Evolutionary conservation across 2,113 vertebrate genomes (phyloP).

Genomic region (Pterophyllum scalare): DNA sequence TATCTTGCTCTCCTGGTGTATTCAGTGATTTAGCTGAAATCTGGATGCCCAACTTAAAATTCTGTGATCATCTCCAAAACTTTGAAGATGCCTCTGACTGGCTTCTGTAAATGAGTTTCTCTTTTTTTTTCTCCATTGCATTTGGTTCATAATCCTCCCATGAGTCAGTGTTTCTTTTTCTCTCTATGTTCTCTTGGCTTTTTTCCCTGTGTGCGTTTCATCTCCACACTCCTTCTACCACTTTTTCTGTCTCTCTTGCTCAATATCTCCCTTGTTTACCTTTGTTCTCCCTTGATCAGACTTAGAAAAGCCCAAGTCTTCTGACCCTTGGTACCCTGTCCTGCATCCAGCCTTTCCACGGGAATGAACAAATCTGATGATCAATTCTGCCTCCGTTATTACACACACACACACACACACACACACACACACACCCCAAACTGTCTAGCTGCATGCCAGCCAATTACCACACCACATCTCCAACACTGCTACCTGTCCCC

Average conservation of each 20-base stretch:
- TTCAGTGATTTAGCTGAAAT: conserved; percentile 31
- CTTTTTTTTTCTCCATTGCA: conserved; percentile 38
- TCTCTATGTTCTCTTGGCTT: conserved; percentile 45
- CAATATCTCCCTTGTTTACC: conserved; percentile 66
- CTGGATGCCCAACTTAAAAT: conserved; percentile 44
- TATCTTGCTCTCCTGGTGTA: conserved; percentile 14
- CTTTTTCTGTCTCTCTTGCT: conserved; percentile 19
- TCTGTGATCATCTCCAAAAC: conserved; percentile 47
- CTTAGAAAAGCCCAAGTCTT: conserved; percentile 64
- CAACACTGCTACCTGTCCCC: conserved; percentile 39
- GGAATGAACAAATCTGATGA: conserved; percentile 78
- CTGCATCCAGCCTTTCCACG: conserved; percentile 67
- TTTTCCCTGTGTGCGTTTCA: conserved; percentile 28
- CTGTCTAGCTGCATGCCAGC: conserved; percentile 63
- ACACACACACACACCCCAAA: conserved; percentile 1
- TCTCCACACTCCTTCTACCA: conserved; percentile 19
- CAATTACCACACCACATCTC: conserved; percentile 71
- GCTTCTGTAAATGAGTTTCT: conserved; percentile 72
- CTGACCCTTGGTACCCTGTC: conserved; percentile 51
- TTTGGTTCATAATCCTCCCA: conserved; percentile 69
- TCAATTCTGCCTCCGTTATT: conserved; percentile 56
- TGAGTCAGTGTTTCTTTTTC: conserved; percentile 58
- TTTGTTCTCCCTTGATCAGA: conserved; percentile 70
- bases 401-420: neutral
- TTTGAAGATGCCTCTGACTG: conserved; percentile 55